These are phyloP conservation scores for Abscondita cerata DNA, from an alignment of 2,888 invertebrate species.

Conservation along the genomic window DNA sequence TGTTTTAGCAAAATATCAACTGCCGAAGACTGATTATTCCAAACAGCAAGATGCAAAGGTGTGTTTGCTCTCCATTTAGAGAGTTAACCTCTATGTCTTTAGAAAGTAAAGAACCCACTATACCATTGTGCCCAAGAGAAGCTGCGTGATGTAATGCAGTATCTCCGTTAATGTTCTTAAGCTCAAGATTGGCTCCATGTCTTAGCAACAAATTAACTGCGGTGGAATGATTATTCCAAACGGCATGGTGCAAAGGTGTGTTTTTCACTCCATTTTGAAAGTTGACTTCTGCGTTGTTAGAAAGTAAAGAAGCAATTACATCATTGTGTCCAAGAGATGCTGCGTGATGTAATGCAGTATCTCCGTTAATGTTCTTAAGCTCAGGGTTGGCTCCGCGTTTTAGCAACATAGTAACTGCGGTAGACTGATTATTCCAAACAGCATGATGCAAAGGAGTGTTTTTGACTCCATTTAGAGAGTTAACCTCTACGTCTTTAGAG, in stretches of 20 bases:
- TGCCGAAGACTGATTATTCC: background rate
- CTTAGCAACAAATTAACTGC: background rate
- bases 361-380: background rate
- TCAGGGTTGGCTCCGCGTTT: background rate
- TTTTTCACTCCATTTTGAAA: background rate
- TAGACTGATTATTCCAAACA: background rate
- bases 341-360: background rate
- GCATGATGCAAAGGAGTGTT: background rate
- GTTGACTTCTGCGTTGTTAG: background rate
- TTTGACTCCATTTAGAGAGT: background rate
- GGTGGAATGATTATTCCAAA: background rate
- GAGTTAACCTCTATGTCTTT: too few species aligned
- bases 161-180: background rate
- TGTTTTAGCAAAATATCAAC: background rate
- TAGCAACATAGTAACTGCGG: background rate
- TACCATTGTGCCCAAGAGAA: too few species aligned
- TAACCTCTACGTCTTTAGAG: background rate
- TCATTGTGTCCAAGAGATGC: background rate
- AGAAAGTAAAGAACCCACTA: too few species aligned
- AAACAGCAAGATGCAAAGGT: too few species aligned
- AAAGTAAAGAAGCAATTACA: background rate
- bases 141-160: background rate
- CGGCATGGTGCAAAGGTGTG: background rate
- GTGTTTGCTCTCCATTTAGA: too few species aligned
- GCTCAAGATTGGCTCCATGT: background rate